Conservation (phyloP, 2,797 vertebrate genomes). For the Orientallactaga sibirica region DNA sequence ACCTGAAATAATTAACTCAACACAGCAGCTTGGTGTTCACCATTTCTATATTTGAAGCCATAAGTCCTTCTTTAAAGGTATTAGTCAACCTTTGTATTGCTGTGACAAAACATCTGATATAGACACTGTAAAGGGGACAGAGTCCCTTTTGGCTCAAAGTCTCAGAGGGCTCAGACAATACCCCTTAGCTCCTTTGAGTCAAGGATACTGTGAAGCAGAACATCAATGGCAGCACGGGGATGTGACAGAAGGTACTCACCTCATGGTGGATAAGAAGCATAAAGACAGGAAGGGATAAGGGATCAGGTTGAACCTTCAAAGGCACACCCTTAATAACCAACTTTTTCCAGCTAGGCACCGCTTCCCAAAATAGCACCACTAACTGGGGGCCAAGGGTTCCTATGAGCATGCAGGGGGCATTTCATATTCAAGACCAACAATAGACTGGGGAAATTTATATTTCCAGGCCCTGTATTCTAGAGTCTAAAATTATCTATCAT, state of each 20-base stretch:
- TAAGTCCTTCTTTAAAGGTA: not conserved
- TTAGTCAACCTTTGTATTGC: not conserved
- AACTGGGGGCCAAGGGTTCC: not conserved
- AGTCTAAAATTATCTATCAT: not conserved
- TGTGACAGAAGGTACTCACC: not conserved
- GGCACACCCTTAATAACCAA: too few relatives aligned
- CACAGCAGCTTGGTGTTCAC: not conserved
- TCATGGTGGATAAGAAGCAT: not conserved
- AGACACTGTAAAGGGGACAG: not conserved
- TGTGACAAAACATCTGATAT: not conserved
- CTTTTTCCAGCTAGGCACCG: not conserved
- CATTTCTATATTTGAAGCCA: not conserved
- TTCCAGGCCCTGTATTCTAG: not conserved
- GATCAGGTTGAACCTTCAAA: not conserved
- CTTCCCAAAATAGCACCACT: not conserved
- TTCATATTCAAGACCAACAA: not conserved
- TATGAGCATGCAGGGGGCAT: not conserved
- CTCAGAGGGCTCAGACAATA: not conserved
- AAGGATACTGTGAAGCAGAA: not conserved
- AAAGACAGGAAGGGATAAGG: not conserved
- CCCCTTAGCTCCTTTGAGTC: not conserved
- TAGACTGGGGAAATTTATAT: not conserved
- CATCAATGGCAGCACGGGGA: not conserved
- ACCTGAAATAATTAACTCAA: constrained; percentile 56
- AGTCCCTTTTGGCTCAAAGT: not conserved